phyloP scores from a whole-genome alignment of 1,140 invertebrate species.

The Hesperophylax magnus region DNA sequence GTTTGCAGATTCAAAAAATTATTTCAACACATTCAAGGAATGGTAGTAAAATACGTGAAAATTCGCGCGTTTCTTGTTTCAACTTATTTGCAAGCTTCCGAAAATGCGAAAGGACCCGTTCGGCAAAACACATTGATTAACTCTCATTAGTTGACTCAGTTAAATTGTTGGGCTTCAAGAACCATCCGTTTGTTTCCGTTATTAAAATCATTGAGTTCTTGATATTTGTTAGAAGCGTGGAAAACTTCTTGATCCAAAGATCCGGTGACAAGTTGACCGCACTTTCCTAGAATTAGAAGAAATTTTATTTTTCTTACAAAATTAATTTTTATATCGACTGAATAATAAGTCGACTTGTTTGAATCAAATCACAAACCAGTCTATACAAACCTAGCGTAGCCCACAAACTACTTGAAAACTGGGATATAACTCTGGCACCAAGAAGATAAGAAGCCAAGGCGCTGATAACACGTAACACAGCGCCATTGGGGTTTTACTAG shows the following conservation, averaged over 20 bases:
- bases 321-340: too few relatives aligned
- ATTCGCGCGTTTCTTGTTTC: neutral
- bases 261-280: neutral
- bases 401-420: too few relatives aligned
- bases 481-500: too few relatives aligned
- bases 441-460: too few relatives aligned
- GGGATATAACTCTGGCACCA: too few relatives aligned
- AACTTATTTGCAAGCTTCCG: neutral
- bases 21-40: neutral
- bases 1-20: neutral
- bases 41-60: neutral
- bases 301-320: too few relatives aligned
- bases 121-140: slow-evolving; percentile 9
- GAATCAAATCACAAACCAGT: too few relatives aligned
- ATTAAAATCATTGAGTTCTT: neutral
- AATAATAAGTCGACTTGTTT: too few relatives aligned
- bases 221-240: neutral
- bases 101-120: neutral
- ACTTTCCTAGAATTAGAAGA: neutral
- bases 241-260: neutral
- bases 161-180: neutral
- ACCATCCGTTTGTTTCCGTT: neutral
- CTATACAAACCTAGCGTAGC: too few relatives aligned
- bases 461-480: too few relatives aligned
- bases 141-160: neutral